Evolutionary conservation across 1,140 invertebrate species (phyloP).

Genomic region (Diachasmimorpha longicaudata): DNA sequence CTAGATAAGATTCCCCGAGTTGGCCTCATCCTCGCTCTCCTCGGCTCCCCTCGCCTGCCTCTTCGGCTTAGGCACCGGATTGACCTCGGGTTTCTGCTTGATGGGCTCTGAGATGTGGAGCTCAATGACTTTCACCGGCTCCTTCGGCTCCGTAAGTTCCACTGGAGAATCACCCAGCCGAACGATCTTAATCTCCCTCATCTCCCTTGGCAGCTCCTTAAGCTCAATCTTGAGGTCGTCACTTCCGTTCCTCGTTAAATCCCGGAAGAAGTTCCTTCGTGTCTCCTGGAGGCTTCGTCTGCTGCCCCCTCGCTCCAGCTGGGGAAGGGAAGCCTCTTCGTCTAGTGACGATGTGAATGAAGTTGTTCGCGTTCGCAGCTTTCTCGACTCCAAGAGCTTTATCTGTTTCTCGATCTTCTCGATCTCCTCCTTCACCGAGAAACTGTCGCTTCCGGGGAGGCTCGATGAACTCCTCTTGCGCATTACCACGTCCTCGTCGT

Average conservation of each 20-base stretch:
- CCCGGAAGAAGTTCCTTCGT: slow-evolving; percentile 49
- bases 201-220: slow-evolving; percentile 48
- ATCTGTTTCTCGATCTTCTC: slow-evolving; percentile 57
- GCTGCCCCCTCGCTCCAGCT: background rate
- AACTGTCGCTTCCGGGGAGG: slow-evolving; percentile 43
- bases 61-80: slow-evolving; percentile 46
- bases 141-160: slow-evolving; percentile 28
- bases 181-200: slow-evolving; percentile 50
- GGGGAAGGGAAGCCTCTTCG: background rate
- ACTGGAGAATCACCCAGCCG: slow-evolving; percentile 41
- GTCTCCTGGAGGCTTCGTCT: slow-evolving; percentile 45
- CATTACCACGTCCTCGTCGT: slow-evolving; percentile 23
- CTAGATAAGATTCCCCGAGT: background rate
- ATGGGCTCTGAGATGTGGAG: slow-evolving; percentile 57
- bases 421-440: slow-evolving; percentile 55
- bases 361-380: slow-evolving; percentile 5
- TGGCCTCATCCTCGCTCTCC: background rate
- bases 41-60: slow-evolving; percentile 30
- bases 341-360: slow-evolving; percentile 9
- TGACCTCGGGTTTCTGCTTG: slow-evolving; percentile 40
- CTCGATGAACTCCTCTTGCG: too few relatives aligned
- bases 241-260: slow-evolving; percentile 38
- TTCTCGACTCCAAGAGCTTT: slow-evolving; percentile 45
- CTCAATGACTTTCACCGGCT: slow-evolving; percentile 53
- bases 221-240: slow-evolving; percentile 48